Conservation (phyloP, 2,113 vertebrate genomes). For the Edolisoma coerulescens region DNA sequence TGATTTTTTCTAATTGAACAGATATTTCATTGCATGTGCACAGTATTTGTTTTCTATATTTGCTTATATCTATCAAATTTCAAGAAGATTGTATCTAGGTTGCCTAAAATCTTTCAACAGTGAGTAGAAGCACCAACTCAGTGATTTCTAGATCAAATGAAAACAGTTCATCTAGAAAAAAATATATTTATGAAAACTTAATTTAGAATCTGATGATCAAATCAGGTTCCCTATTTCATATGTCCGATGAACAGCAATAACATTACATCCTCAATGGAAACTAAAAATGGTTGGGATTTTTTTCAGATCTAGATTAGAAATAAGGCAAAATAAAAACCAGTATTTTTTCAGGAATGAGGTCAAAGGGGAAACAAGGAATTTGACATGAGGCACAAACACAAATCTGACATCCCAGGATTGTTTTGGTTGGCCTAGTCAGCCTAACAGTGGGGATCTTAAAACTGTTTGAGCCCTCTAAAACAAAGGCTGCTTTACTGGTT, state of each 20-base stretch:
- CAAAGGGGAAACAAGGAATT: constrained; percentile 1
- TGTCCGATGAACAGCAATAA: background rate
- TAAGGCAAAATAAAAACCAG: background rate
- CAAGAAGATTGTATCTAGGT: background rate
- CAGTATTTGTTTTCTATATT: background rate
- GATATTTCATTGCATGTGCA: background rate
- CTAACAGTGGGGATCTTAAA: constrained; percentile 32
- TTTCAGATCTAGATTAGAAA: background rate
- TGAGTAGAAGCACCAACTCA: background rate
- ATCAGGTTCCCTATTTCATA: background rate
- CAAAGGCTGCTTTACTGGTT: constrained; percentile 25
- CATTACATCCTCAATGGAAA: background rate
- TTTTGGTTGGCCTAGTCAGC: constrained; percentile 41
- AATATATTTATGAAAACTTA: background rate
- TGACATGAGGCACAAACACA: constrained; percentile 13
- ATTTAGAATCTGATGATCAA: background rate
- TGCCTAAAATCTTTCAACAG: background rate
- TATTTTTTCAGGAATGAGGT: background rate
- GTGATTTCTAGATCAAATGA: background rate
- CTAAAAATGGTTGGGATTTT: background rate
- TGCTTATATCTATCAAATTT: background rate
- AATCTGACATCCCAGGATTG: constrained; percentile 29
- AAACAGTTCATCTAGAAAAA: background rate
- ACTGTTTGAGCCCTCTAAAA: constrained; percentile 20
- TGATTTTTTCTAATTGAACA: background rate